Conservation (phyloP, 2,888 invertebrate species). For the Mesorhabditis belari region DNA sequence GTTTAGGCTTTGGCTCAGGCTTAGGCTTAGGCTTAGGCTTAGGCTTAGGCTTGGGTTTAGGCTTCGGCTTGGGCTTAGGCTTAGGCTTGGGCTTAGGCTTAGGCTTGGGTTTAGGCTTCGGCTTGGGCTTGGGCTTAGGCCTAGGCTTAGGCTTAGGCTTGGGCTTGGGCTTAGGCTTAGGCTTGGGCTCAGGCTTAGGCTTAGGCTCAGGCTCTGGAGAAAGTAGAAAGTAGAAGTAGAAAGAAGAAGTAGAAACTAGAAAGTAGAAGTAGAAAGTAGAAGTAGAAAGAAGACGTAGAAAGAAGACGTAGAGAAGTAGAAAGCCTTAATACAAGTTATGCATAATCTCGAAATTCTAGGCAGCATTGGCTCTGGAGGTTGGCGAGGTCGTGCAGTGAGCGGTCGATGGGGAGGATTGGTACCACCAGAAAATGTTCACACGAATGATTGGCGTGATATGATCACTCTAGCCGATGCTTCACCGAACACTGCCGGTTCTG, state of each 20-base stretch:
- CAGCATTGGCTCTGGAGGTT: not conserved
- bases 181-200: not conserved
- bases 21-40: not conserved
- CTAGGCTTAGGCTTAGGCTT: not conserved
- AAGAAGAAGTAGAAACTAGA: too few species aligned
- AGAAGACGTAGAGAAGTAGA: not conserved
- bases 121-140: not conserved
- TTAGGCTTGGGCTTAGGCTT: not conserved
- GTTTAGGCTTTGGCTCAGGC: not conserved
- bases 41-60: not conserved
- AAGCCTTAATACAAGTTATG: not conserved
- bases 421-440: slow-evolving; percentile 31
- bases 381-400: not conserved
- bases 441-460: slow-evolving; percentile 33
- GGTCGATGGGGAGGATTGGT: slow-evolving; percentile 5
- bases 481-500: not conserved
- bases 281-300: not conserved
- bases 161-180: not conserved
- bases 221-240: too few species aligned
- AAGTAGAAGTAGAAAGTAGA: too few species aligned
- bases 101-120: not conserved
- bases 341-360: not conserved
- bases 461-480: slow-evolving; percentile 21
- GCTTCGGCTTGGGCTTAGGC: not conserved
- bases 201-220: not conserved